Conservation (phyloP, 2,888 invertebrate genomes). For the Pachydiplax longipennis region DNA sequence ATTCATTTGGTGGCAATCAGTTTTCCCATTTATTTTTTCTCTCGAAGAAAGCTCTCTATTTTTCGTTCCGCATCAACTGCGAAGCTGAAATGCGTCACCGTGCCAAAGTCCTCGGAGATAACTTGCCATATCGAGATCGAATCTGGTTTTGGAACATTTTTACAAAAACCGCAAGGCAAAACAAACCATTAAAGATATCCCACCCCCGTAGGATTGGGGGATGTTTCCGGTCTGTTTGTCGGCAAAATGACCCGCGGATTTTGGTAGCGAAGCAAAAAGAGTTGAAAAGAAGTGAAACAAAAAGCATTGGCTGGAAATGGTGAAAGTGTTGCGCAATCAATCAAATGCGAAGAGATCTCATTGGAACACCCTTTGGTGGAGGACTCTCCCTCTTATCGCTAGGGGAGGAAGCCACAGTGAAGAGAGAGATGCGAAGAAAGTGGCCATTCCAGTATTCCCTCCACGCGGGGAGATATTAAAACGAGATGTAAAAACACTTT, state of each 20-base stretch:
- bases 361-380: background rate
- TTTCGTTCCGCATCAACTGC: background rate
- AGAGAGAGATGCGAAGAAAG: background rate
- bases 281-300: background rate
- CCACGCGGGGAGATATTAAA: background rate
- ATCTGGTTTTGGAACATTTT: background rate
- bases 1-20: no score
- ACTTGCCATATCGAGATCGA: background rate
- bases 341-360: background rate
- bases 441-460: conserved; percentile 22
- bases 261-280: background rate
- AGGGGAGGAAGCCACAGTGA: background rate
- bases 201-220: no score
- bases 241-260: background rate
- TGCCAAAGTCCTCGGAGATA: background rate
- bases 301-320: background rate
- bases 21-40: no score
- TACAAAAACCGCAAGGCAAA: background rate
- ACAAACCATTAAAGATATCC: background rate
- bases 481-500: background rate
- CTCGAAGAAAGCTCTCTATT: background rate
- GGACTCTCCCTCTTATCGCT: background rate
- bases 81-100: background rate
- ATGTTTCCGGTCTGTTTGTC: background rate
- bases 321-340: conserved; percentile 27